Percentiles rank a stretch among this genome's conserved stretches.
These are phyloP conservation scores for Calyptommatus sinebrachiatus DNA, from an alignment of 2,113 vertebrate species.

Conservation along the genomic window DNA sequence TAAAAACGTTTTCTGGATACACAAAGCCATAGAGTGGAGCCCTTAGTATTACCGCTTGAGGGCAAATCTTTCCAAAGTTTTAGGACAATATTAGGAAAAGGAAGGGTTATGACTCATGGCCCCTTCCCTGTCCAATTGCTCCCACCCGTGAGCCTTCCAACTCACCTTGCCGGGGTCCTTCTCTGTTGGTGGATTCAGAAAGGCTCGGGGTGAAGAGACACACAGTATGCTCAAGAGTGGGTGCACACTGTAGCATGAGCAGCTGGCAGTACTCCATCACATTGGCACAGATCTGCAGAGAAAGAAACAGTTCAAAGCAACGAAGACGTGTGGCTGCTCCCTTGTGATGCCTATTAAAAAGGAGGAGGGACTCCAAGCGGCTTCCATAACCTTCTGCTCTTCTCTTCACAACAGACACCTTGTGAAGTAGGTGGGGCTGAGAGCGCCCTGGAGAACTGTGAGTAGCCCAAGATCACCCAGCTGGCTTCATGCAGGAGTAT, in stretches of 20 bases:
- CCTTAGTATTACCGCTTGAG: neutral
- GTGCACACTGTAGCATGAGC: slow-evolving; percentile 86
- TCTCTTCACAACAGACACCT: too few relatives aligned
- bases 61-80: too few relatives aligned
- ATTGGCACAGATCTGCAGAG: slow-evolving; percentile 89
- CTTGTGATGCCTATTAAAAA: neutral
- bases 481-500: too few relatives aligned
- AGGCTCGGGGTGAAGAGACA: slow-evolving; percentile 94
- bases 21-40: neutral
- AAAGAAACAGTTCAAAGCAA: slow-evolving; percentile 16
- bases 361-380: too few relatives aligned
- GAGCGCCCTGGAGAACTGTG: too few relatives aligned
- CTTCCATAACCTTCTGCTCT: too few relatives aligned
- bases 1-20: too few relatives aligned
- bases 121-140: neutral
- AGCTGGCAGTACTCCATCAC: slow-evolving; percentile 97
- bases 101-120: too few relatives aligned
- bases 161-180: slow-evolving; percentile 82
- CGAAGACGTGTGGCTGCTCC: neutral
- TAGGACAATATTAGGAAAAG: too few relatives aligned
- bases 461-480: too few relatives aligned
- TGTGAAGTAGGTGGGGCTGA: too few relatives aligned
- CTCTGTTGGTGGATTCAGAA: slow-evolving; percentile 84
- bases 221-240: slow-evolving; percentile 83
- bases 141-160: neutral